Percentiles rank a stretch among this genome's conserved stretches.
Conservation (phyloP, 2,113 vertebrate genomes). For the Hylia prasina region DNA sequence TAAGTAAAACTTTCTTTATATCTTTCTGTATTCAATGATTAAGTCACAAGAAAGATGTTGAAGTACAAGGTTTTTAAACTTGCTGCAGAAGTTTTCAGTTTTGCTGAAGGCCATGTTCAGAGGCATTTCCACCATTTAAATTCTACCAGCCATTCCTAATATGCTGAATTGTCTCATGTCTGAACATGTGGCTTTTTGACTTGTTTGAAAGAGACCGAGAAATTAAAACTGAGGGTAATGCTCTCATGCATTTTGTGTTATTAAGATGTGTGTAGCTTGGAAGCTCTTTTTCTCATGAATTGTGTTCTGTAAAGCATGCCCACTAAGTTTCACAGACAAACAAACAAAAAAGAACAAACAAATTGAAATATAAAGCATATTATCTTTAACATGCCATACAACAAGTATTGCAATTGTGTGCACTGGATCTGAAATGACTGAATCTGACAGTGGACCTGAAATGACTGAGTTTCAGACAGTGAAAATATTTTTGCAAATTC, state of each 20-base stretch:
- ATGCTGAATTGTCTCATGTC: not conserved
- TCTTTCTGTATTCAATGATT: not conserved
- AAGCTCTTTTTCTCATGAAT: not conserved
- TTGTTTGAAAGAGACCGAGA: not conserved
- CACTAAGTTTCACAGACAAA: not conserved
- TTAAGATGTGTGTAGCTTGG: not conserved
- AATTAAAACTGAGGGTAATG: not conserved
- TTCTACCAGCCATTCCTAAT: not conserved
- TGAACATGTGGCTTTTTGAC: not conserved
- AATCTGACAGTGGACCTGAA: not conserved
- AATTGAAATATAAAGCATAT: not conserved
- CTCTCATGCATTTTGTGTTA: not conserved
- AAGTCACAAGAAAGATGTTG: not conserved
- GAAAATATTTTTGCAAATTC: not conserved
- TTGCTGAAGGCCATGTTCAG: not conserved
- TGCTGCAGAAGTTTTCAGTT: not conserved
- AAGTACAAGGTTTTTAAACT: not conserved
- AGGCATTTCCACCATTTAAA: not conserved
- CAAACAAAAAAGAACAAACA: not conserved
- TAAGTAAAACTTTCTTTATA: not conserved
- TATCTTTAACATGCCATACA: not conserved
- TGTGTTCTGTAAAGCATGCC: not conserved
- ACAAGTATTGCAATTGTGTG: not conserved
- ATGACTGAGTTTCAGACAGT: not conserved
- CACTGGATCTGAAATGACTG: not conserved